These are phyloP conservation scores for Apamea anceps DNA, from an alignment of 2,888 invertebrate species.

Conservation along the genomic window DNA sequence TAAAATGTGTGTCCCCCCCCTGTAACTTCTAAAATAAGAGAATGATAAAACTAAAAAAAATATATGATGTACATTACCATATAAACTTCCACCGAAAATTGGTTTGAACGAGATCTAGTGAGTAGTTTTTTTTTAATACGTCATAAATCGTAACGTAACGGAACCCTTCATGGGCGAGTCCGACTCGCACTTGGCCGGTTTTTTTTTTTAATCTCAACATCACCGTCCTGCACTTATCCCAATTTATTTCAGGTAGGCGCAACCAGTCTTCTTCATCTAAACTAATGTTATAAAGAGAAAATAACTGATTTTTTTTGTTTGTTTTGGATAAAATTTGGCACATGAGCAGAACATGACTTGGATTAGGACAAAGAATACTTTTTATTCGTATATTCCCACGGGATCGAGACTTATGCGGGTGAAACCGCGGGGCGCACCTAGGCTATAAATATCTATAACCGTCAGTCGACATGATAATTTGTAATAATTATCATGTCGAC, in stretches of 20 bases:
- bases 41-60: too few species aligned
- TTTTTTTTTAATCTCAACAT: background rate
- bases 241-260: background rate
- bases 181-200: too few species aligned
- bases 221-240: background rate
- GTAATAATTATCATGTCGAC: background rate
- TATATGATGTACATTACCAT: too few species aligned
- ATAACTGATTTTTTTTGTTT: background rate
- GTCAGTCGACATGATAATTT: too few species aligned
- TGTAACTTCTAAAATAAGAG: too few species aligned
- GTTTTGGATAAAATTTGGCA: background rate
- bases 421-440: too few species aligned
- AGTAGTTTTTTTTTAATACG: too few species aligned
- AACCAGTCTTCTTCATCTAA: background rate
- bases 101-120: too few species aligned
- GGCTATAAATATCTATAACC: background rate
- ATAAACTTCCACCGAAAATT: too few species aligned
- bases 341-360: background rate
- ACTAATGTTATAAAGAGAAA: background rate
- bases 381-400: background rate
- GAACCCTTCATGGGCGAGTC: too few species aligned
- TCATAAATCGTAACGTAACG: too few species aligned
- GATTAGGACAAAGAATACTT: background rate
- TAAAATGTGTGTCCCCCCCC: too few species aligned
- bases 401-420: background rate